Evolutionary conservation across 2,888 invertebrate genomes (phyloP), one percentile per base, ranked within the genome.

Genomic region (Microctonus aethiopoides): DNA sequence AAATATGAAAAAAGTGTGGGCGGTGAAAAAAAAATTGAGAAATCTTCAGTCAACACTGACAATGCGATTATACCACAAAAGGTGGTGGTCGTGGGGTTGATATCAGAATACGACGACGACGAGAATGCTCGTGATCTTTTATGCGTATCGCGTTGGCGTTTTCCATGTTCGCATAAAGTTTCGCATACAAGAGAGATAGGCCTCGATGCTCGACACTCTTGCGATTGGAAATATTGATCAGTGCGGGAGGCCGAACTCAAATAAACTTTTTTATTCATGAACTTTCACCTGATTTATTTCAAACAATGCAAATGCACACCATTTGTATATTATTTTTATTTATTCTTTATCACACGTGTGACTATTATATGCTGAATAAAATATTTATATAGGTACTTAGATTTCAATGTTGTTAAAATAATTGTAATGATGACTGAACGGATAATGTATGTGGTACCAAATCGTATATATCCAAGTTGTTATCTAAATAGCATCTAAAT

Each of bases 401-500:
- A 78, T 79, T 79, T 78, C 77, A 80, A n/a, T 13, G 46, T 20
- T 46, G 20, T 34, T 16, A 1, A 59, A 59, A 59, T 34, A 59
- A 59, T 46, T 46, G 46, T 46, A 46, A 46, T 16, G 46, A 46
- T 46, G 46, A 46, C 46, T 7, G 16, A 46, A 46, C 16, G 16
- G 16, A 46, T 16, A 46, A 46, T 46, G 16, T 46, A 46, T 16
- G 46, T 16, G 46, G 46, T 46, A 46, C 46, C 4, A 46, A 46
- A 46, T 46, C 46, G 46, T 46, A 46, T 46, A 16, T 16, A 46
- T 46, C 16, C 16, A 46, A 46, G 16, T 46, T 46, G 46, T 16
- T 46, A 46, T 85, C 85, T 84, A 85, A 85, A 85, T 84, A 83
- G 84, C 85, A 84, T 85, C 84, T 81, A 80, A 83, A 85, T 85